Evolutionary conservation across 2,888 invertebrate species (phyloP), one percentile per base, ranked within the genome.

Genomic region (Cephus pygmeus): DNA sequence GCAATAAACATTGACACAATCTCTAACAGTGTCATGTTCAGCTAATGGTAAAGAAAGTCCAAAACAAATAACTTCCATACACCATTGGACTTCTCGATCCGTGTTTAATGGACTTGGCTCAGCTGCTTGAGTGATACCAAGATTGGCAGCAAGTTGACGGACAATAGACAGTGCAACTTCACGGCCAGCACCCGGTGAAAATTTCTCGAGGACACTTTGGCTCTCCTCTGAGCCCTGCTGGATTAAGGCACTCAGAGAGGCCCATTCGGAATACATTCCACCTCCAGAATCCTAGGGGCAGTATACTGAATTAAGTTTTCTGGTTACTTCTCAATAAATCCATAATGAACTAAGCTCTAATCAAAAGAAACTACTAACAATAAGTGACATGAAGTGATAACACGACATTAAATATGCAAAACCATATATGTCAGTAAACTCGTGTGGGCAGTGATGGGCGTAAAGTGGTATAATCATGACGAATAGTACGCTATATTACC

Each of bases 1-100:
- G 91, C 98, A 98, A 90, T 99, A 99, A 68, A 99, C 96, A 90
- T 97, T 97, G 71, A 98, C 98, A 91, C 98, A 99, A 91, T 98
- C 98, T 83, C 98, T 96, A 76, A 99, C 96, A 0, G 98, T 97
- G 86, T 98, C 98, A 90, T 98, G 98, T 92, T 99, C 98, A 68
- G 95, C 94, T 74, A 99, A 92, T 0, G 98, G 98, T 73, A 99
- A 92, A 23, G 97, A 97, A 6, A 99, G 93, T 0, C 99, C 98
- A 92, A 95, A 98, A 87, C 98, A 97, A 81, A 99, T 95, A 23
- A 96, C 96, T 92, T 96, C 96, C 93, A 96, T 94, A 80, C 96
- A 96, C 96, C 96, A 96, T 90, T 95, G 95, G 75, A 98, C 98
- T 97, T 95, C 94, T 93, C 93, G 95, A 91, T 98, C 98, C 75